These are phyloP conservation scores for Chaetops frenatus DNA, from an alignment of 2,113 vertebrate genomes.

Conservation along the genomic window DNA sequence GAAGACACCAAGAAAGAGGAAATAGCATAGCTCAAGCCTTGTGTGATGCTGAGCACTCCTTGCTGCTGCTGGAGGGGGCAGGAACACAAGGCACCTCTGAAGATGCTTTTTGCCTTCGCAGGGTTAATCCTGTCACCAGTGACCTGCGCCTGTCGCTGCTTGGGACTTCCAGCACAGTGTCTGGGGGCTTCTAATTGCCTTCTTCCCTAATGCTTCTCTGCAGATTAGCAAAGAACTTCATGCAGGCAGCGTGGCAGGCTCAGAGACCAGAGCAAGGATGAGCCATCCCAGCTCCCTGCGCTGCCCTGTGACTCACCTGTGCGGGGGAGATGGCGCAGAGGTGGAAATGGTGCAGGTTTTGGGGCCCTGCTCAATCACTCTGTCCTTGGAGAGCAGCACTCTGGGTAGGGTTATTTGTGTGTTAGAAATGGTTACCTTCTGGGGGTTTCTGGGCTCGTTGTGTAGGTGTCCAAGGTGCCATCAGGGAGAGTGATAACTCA, in stretches of 20 bases:
- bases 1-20: not conserved
- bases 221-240: not conserved
- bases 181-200: not conserved
- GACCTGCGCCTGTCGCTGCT: not conserved
- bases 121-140: not conserved
- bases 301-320: not conserved
- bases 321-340: accelerated
- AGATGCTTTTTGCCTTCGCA: not conserved
- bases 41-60: not conserved
- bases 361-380: not conserved
- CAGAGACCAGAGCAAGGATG: not conserved
- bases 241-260: not conserved
- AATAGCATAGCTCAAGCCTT: not conserved
- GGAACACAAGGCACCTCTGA: not conserved
- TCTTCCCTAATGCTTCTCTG: not conserved
- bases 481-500: not conserved
- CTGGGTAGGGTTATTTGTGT: not conserved
- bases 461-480: not conserved
- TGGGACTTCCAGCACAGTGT: conserved; percentile 16
- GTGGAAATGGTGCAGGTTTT: not conserved
- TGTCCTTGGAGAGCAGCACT: not conserved
- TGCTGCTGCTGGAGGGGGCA: not conserved
- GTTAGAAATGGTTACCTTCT: not conserved
- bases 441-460: not conserved
- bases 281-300: not conserved